Evolutionary conservation across 2,113 vertebrate species (phyloP).

Genomic region (Cricetomys ansorgei): DNA sequence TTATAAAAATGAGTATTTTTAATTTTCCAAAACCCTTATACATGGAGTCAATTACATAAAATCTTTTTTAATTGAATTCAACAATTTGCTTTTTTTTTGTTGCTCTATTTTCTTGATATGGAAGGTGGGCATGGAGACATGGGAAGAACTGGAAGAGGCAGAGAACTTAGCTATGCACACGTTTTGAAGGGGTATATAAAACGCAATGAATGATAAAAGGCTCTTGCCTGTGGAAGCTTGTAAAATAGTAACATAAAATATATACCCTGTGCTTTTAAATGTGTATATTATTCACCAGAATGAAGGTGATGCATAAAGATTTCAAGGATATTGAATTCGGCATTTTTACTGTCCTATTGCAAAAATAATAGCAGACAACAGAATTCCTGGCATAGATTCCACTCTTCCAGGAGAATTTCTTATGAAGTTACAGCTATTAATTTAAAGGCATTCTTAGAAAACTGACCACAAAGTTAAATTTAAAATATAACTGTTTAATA

Average conservation of each 20-base stretch:
- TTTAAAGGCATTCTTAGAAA: neutral
- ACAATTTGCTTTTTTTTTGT: neutral
- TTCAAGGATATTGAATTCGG: neutral
- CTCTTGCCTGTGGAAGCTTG: slow-evolving; percentile 3
- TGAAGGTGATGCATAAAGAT: slow-evolving; percentile 40
- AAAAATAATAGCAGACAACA: slow-evolving; percentile 34
- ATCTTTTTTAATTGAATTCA: neutral
- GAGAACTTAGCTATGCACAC: neutral
- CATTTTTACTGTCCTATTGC: neutral
- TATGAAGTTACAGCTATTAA: neutral
- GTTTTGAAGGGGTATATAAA: neutral
- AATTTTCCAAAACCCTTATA: neutral
- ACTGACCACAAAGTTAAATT: neutral
- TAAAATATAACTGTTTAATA: neutral
- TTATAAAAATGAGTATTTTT: neutral
- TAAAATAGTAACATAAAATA: slow-evolving; percentile 30
- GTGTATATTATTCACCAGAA: slow-evolving; percentile 19
- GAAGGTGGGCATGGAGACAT: neutral
- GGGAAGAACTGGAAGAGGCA: neutral
- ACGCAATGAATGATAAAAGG: neutral
- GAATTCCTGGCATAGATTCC: neutral
- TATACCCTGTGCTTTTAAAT: neutral
- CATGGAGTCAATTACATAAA: neutral
- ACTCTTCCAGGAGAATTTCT: neutral
- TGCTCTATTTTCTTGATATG: neutral